These are phyloP conservation scores for Formica selysi DNA, from an alignment of 1,140 invertebrate genomes.

Conservation along the genomic window DNA sequence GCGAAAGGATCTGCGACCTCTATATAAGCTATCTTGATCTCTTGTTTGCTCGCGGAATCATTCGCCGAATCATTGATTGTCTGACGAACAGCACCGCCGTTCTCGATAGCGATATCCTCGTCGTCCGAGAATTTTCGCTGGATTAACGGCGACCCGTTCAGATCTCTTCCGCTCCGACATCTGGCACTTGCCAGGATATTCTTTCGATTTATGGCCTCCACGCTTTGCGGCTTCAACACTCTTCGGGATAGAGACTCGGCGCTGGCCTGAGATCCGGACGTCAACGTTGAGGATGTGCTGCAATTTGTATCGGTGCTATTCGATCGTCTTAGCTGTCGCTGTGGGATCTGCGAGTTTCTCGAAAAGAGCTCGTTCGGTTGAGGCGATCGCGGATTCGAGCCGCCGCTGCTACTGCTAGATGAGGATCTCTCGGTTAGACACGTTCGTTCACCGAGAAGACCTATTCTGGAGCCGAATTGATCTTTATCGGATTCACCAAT, in stretches of 20 bases:
- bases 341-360: constrained; percentile 86
- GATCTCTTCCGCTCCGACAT: constrained; percentile 92
- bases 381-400: constrained; percentile 77
- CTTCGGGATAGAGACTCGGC: constrained; percentile 84
- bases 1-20: constrained; percentile 84
- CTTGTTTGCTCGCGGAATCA: constrained; percentile 61
- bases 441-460: constrained; percentile 84
- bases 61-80: constrained; percentile 46
- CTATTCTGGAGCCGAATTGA: constrained; percentile 65
- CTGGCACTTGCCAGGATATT: constrained; percentile 95
- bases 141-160: constrained; percentile 89
- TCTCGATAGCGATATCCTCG: constrained; percentile 82
- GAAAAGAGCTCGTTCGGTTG: constrained; percentile 89
- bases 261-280: constrained; percentile 90
- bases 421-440: constrained; percentile 84
- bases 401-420: constrained; percentile 73
- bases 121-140: constrained; percentile 88
- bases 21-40: constrained; percentile 83
- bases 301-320: constrained; percentile 82
- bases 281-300: constrained; percentile 87
- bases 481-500: constrained; percentile 22
- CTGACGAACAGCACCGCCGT: constrained; percentile 62
- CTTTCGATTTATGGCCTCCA: constrained; percentile 94
- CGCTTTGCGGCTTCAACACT: constrained; percentile 91
- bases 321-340: constrained; percentile 82